These are phyloP conservation scores for Eretmocerus hayati DNA, from an alignment of 2,888 invertebrate genomes.

Conservation along the genomic window DNA sequence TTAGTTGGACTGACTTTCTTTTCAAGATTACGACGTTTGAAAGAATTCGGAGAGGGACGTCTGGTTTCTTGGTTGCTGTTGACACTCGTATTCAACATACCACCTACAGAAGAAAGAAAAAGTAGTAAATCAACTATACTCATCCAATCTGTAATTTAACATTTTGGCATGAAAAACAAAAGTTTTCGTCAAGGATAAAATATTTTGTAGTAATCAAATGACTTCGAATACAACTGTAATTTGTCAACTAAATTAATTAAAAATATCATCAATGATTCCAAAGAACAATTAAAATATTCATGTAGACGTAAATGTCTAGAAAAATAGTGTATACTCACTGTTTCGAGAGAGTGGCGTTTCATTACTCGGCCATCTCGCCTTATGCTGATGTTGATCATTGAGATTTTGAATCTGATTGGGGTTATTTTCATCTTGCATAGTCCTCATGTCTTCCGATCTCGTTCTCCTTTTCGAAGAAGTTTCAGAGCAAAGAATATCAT, in stretches of 20 bases:
- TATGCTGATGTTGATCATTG: conserved; percentile 25
- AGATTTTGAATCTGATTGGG: conserved; percentile 35
- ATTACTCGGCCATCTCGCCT: conserved; percentile 30
- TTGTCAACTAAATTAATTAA: no score
- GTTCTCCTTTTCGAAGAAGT: conserved; percentile 36
- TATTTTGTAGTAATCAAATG: no score
- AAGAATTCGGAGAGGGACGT: conserved; percentile 36
- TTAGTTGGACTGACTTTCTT: conserved; percentile 42
- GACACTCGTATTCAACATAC: conserved; percentile 19
- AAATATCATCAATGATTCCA: no score
- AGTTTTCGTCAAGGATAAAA: no score
- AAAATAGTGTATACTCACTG: conserved; percentile 14
- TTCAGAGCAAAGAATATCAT: conserved; percentile 22
- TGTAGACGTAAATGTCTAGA: no score
- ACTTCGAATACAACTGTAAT: no score
- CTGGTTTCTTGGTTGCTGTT: conserved; percentile 26
- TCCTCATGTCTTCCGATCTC: conserved; percentile 37
- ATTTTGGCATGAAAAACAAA: no score
- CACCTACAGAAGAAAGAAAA: no score
- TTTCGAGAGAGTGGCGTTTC: conserved; percentile 26
- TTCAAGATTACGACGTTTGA: conserved; percentile 40
- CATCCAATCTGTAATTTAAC: no score
- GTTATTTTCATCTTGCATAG: conserved; percentile 47
- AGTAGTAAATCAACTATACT: no score
- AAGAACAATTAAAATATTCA: background rate